These are phyloP conservation scores for Chrosomus eos DNA, from an alignment of 2,797 vertebrate genomes.

Conservation along the genomic window DNA sequence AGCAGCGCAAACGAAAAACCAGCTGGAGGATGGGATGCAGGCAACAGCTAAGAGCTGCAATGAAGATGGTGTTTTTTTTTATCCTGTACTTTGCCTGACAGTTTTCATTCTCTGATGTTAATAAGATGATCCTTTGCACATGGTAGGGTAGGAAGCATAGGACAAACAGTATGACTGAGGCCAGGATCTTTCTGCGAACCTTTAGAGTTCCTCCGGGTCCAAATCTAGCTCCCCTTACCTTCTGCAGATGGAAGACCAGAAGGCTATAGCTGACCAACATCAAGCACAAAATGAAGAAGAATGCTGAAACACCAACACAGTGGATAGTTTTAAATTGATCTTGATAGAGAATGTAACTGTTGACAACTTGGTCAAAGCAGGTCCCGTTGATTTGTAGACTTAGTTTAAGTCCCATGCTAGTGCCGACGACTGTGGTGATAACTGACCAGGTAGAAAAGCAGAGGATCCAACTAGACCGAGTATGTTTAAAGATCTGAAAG, in stretches of 20 bases:
- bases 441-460: constrained; percentile 52
- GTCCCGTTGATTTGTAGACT: not conserved
- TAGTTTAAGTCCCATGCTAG: not conserved
- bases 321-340: not conserved
- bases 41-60: constrained; percentile 58
- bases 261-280: constrained; percentile 55
- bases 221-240: constrained; percentile 38
- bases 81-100: constrained; percentile 25
- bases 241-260: constrained; percentile 58
- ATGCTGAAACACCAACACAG: not conserved
- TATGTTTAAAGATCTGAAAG: constrained; percentile 36
- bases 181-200: constrained; percentile 57
- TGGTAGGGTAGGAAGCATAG: constrained; percentile 63
- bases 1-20: constrained; percentile 54
- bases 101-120: not conserved
- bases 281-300: constrained; percentile 55
- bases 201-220: constrained; percentile 48
- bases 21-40: constrained; percentile 59
- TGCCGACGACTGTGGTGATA: not conserved
- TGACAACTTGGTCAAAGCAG: constrained; percentile 53
- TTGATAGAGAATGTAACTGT: not conserved
- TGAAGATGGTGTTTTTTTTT: constrained; percentile 50
- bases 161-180: constrained; percentile 56
- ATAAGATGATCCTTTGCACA: constrained; percentile 48
- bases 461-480: constrained; percentile 31